Evolutionary conservation across 2,797 vertebrate genomes (phyloP).

Genomic region (Oryzias dopingdopingensis): DNA sequence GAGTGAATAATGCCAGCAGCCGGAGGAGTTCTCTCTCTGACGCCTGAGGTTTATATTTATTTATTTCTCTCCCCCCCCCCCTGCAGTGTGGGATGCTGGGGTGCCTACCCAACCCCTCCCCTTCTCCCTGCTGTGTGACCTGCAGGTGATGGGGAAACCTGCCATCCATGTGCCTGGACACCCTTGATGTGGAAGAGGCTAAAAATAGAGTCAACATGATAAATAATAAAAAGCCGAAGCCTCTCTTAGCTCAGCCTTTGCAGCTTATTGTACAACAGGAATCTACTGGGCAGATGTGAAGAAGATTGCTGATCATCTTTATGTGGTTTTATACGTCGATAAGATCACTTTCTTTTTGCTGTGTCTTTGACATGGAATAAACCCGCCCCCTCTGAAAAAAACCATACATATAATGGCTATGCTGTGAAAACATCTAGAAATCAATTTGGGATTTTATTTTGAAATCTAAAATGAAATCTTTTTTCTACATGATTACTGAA

Average conservation of each 20-base stretch:
- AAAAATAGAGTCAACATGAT: slow-evolving; percentile 68
- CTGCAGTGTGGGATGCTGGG: slow-evolving; percentile 21
- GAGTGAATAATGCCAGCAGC: slow-evolving; percentile 47
- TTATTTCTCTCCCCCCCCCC: not conserved
- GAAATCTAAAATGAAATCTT: no score
- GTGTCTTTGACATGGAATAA: no score
- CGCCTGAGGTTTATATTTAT: slow-evolving; percentile 3
- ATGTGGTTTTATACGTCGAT: no score
- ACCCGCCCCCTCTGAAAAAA: no score
- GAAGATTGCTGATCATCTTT: not conserved
- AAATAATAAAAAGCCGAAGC: slow-evolving; percentile 67
- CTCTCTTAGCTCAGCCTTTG: slow-evolving; percentile 31
- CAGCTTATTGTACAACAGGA: slow-evolving; percentile 26
- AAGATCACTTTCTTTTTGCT: no score
- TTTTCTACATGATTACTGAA: no score
- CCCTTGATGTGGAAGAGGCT: slow-evolving; percentile 61
- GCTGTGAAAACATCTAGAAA: no score
- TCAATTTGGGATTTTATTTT: no score
- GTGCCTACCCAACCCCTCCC: slow-evolving; percentile 36
- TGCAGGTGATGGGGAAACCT: slow-evolving; percentile 67
- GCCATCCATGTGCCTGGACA: slow-evolving; percentile 66
- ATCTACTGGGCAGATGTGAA: slow-evolving; percentile 12
- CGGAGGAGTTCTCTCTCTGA: slow-evolving; percentile 38
- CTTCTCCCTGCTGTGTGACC: slow-evolving; percentile 41
- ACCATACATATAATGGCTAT: no score